Conservation (phyloP, 2,888 invertebrate species). For the Sceliomorpha sp. region DNA sequence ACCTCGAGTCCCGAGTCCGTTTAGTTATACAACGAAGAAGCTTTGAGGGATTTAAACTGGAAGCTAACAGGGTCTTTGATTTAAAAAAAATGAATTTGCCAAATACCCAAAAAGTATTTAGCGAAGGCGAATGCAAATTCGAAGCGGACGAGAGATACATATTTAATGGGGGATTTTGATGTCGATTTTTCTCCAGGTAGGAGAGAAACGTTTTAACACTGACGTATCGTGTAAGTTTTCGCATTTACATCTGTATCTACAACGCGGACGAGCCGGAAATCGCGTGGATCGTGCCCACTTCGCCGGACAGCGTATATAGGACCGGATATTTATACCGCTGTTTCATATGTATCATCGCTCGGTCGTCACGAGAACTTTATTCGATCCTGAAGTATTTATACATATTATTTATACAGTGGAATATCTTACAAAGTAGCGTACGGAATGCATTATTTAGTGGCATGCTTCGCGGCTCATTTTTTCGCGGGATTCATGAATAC, state of each 20-base stretch:
- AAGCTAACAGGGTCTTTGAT: no score
- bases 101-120: no score
- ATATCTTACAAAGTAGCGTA: constrained; percentile 30
- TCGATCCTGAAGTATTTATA: constrained; percentile 38
- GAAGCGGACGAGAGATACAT: no score
- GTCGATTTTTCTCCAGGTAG: no score
- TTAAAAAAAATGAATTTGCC: no score
- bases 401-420: constrained; percentile 51
- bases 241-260: constrained; percentile 40
- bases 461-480: constrained; percentile 17
- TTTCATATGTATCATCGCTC: constrained; percentile 56
- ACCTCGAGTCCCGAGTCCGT: no score
- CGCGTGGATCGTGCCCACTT: constrained; percentile 2
- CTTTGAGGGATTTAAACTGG: no score
- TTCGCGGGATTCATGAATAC: constrained; percentile 13
- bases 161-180: no score
- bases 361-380: constrained; percentile 55
- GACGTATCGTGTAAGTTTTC: constrained; percentile 13
- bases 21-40: no score
- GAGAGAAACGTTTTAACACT: constrained; percentile 5
- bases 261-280: constrained; percentile 36
- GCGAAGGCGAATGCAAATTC: no score
- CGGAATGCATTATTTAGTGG: constrained; percentile 51
- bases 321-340: constrained; percentile 41
- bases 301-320: constrained; percentile 8